Base-by-base conservation (phyloP, 2,888 invertebrate genomes). In the Caenorhabditis zanzibari region DNA sequence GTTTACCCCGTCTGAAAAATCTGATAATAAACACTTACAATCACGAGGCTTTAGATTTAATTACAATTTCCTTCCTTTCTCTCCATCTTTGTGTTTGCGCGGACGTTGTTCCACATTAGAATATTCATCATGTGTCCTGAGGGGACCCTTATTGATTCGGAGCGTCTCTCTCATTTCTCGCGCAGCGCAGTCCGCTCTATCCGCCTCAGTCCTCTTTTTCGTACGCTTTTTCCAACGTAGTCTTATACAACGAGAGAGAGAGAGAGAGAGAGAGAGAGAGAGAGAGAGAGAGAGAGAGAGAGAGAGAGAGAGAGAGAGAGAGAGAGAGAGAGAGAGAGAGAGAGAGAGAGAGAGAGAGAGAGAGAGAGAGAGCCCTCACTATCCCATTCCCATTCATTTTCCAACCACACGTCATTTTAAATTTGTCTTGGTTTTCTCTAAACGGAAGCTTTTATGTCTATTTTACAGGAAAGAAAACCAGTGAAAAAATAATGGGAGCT, bases 401-500 rank as follows among this genome's bases (percentile, higher is more conserved):
- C 12, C 12, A 66, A 56, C 72, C 71, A 9, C 73, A 80, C 80
- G 80, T 80, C 73, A 80, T 68, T 58, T 19, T 9, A 32, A 56
- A 19, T 24, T 26, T 14, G 10, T 41, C 6, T 26, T 59, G 41
- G 61, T 32, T 61, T 59, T 75, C 71, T 58, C 22, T 28, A 22
- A 14, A 49, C 22, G 24, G 12, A 26, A 26, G 41, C 10, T 24
- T 61, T 59, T 12, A 44, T 59, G 19, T 19, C 2, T 14, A 1
- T 80, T 22, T 80, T 80, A 0, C 56, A 63, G 47, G 6, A n/a
- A n/a, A 28, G 5, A 35, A 32, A 58, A 38, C 38, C 44, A 56
- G 28, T 22, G 28, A 14, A 63, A 0, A 44, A 86, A 22, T 12
- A 47, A 99, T 99, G 99, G 99, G 99, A 90, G 98, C 98, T 94